Evolutionary conservation across 2,888 invertebrate species (phyloP), one percentile per base, ranked within the genome.

Genomic region (Macropis europaea): DNA sequence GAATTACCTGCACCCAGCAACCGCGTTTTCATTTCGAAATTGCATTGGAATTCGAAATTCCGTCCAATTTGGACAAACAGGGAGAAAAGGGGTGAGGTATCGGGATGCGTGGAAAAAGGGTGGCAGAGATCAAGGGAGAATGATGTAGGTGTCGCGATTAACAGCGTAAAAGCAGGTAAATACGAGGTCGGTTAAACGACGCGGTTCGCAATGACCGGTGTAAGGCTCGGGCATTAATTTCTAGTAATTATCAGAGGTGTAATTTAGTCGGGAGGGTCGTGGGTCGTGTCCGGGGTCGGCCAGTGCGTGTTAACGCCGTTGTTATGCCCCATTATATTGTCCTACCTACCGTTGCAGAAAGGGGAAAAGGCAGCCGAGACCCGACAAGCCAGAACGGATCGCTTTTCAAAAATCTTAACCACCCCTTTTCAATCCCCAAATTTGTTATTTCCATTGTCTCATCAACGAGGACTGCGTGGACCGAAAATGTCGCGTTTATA

Each of bases 281-380:
- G 86, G 87, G 86, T 88, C 85, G 84, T 81, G 84, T 86, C 87
- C 86, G 85, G 85, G 87, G 85, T 88, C 85, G 87, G 74, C 84
- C 86, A 83, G 83, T 84, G 81, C 88, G 86, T 88, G 89, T 90
- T 89, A 89, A 90, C 88, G 88, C 88, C 87, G 88, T 86, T 89
- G 89, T 89, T 90, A 89, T 87, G 88, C 88, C 88, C 88, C 88
- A 88, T 89, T 89, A 89, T 88, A 86, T 87, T 82, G 87, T 86
- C 84, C 86, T 86, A 81, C 81, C 82, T 77, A 75, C 74, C 66
- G 57, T n/a, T 38, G 15, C 52, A 53, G 40, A 47, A 70, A 69
- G 77, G 59, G 73, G 54, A 53, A 70, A 77, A 57, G 66, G 53
- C 62, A 62, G 38, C 42, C 28, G 60, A 50, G 69, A 19, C 48